A percentile compares a stretch with the other conserved stretches of the same genome.
phyloP scores from a whole-genome alignment of 1,140 invertebrate species.

The Megalopta genalis region DNA sequence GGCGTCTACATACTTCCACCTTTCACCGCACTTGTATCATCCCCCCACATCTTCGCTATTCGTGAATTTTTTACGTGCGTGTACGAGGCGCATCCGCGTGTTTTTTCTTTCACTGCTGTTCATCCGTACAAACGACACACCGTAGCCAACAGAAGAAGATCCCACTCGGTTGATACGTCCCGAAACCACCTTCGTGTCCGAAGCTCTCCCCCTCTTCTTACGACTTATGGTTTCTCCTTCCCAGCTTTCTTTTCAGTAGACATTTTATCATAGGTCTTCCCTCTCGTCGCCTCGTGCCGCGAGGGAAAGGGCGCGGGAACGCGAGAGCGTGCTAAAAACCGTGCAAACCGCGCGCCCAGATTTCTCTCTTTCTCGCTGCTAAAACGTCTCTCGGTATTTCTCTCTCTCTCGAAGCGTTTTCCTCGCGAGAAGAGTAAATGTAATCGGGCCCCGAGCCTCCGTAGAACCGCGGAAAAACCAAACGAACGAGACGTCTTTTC shows the following conservation, averaged over 20 bases:
- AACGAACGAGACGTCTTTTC: constrained; percentile 43
- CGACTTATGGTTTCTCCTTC: constrained; percentile 61
- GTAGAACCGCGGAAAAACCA: not conserved
- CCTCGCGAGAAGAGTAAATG: not conserved
- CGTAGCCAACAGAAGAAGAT: constrained; percentile 37
- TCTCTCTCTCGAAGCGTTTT: not conserved
- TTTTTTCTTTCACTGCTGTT: constrained; percentile 2
- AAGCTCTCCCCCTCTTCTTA: constrained; percentile 49
- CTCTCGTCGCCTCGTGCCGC: constrained; percentile 71
- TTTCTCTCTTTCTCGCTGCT: not conserved
- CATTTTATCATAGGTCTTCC: constrained; percentile 74
- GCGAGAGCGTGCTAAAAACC: not conserved
- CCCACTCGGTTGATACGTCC: constrained; percentile 49
- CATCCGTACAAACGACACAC: constrained; percentile 23
- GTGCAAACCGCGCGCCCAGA: not conserved
- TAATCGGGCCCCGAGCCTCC: too few species aligned
- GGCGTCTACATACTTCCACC: constrained; percentile 36
- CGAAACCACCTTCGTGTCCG: constrained; percentile 6
- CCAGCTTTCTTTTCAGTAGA: constrained; percentile 69
- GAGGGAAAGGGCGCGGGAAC: constrained; percentile 51
- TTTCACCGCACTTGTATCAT: constrained; percentile 40
- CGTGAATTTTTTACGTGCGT: constrained; percentile 56
- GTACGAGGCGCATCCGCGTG: constrained; percentile 25
- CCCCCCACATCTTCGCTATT: constrained; percentile 49
- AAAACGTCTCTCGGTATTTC: not conserved